These are phyloP conservation scores for Agrochola lota DNA, from an alignment of 2,888 invertebrate species.

Conservation along the genomic window DNA sequence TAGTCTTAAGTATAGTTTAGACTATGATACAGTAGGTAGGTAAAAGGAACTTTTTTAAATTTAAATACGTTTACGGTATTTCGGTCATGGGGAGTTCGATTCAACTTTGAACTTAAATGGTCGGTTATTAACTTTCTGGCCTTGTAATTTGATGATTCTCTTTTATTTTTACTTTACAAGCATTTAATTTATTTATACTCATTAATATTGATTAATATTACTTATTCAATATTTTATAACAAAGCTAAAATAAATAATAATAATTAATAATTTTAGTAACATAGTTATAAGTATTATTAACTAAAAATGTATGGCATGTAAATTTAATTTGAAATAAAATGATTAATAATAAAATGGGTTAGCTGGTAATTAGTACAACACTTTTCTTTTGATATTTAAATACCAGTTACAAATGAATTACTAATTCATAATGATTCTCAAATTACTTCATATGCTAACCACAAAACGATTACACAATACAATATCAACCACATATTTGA, in stretches of 20 bases:
- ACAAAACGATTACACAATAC: slow-evolving; percentile 22
- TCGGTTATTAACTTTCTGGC: background rate
- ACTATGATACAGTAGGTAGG: too few relatives aligned
- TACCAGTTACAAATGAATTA: background rate
- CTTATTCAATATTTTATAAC: background rate
- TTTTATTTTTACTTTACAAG: too few relatives aligned
- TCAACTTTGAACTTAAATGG: background rate
- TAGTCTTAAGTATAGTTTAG: too few relatives aligned
- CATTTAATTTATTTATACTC: background rate
- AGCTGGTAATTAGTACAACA: background rate
- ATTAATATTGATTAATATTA: background rate
- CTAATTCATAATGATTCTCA: background rate
- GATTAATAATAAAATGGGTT: background rate
- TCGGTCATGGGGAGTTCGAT: slow-evolving; percentile 11
- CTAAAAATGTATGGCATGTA: too few relatives aligned
- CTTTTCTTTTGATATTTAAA: background rate
- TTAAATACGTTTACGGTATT: background rate
- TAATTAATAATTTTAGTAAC: too few relatives aligned
- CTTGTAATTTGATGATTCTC: background rate
- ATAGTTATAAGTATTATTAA: too few relatives aligned
- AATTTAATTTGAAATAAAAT: background rate
- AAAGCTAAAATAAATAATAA: background rate
- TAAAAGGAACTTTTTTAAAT: too few relatives aligned
- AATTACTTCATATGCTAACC: background rate
- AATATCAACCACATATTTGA: too few relatives aligned